Conservation (phyloP, 2,113 vertebrate genomes). For the Anser cygnoides region DNA sequence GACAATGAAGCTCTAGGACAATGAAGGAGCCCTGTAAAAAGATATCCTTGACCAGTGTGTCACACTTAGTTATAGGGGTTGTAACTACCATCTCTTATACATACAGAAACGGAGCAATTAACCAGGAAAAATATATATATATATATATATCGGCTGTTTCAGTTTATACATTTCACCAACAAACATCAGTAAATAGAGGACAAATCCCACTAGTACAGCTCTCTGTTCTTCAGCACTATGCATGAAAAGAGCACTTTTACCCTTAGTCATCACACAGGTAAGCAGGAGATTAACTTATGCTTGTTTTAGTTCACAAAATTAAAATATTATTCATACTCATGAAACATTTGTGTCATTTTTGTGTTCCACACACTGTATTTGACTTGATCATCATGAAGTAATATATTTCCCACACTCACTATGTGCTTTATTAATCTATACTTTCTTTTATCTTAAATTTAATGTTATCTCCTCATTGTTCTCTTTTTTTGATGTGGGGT, state of each 20-base stretch:
- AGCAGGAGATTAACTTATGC: background rate
- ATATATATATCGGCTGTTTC: background rate
- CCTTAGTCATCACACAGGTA: background rate
- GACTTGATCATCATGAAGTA: background rate
- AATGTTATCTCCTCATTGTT: background rate
- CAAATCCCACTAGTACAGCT: background rate
- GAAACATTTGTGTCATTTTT: background rate
- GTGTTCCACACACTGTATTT: background rate
- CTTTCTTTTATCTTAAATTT: background rate
- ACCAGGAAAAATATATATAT: background rate
- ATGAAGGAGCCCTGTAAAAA: background rate
- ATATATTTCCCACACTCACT: background rate
- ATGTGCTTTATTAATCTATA: background rate
- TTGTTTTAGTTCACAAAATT: background rate
- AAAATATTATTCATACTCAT: background rate
- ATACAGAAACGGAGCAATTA: background rate
- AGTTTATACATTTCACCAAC: background rate
- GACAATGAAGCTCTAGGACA: background rate
- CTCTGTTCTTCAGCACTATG: background rate
- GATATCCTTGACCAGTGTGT: background rate
- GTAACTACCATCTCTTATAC: background rate
- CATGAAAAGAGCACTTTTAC: background rate
- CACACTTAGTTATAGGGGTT: background rate
- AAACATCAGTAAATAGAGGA: background rate
- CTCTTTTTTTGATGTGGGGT: background rate